Conservation (phyloP, 2,113 vertebrate genomes). For the Cavia porcellus region DNA sequence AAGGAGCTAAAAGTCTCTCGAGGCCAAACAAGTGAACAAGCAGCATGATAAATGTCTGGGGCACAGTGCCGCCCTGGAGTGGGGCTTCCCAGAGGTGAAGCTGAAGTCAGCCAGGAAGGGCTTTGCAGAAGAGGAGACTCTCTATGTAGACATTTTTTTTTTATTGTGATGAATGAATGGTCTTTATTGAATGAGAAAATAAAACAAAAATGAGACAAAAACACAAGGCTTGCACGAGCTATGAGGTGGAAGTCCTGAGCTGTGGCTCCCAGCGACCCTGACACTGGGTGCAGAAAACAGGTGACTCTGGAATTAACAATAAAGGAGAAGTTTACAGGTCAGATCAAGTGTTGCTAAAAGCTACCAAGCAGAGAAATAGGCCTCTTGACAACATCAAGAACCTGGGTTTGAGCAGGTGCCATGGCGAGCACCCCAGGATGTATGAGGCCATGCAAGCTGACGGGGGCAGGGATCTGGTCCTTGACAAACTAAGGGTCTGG, state of each 20-base stretch:
- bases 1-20: not conserved
- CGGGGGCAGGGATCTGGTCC: not conserved
- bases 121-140: not conserved
- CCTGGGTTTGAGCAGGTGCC: not conserved
- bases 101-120: not conserved
- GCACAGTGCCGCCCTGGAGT: rapidly evolving
- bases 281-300: not conserved
- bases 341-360: not conserved
- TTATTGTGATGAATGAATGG: not conserved
- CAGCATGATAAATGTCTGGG: not conserved
- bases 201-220: not conserved
- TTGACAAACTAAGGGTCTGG: not conserved
- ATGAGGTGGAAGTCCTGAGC: not conserved
- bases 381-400: not conserved
- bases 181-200: not conserved
- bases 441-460: not conserved
- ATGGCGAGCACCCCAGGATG: not conserved
- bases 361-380: not conserved
- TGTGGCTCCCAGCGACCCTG: not conserved
- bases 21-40: not conserved
- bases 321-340: not conserved
- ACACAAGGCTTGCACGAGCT: no score
- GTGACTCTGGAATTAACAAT: not conserved
- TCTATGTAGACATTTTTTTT: not conserved
- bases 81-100: not conserved